phyloP scores from a whole-genome alignment of 2,888 invertebrate species.

The Trichopoda pennipes region DNA sequence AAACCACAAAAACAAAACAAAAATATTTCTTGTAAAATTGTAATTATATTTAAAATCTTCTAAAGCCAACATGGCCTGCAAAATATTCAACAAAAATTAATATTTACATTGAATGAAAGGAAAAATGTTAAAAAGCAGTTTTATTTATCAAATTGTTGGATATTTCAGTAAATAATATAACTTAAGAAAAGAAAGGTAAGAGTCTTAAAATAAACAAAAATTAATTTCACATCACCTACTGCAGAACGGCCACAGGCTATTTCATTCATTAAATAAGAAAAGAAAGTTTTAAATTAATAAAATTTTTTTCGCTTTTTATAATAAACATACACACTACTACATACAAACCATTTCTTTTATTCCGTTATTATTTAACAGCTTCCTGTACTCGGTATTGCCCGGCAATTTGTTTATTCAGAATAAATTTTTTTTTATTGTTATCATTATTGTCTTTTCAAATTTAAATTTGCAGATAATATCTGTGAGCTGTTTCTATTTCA shows the following conservation, averaged over 20 bases:
- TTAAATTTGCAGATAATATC: too few relatives aligned
- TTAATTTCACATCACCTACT: neutral
- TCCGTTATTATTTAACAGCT: too few relatives aligned
- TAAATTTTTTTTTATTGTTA: too few relatives aligned
- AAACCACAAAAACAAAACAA: slow-evolving; percentile 19
- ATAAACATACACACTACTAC: neutral
- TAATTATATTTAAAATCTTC: slow-evolving; percentile 4
- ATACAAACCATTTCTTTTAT: neutral
- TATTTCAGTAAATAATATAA: slow-evolving; percentile 4
- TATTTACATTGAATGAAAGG: neutral
- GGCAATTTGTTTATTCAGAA: too few relatives aligned
- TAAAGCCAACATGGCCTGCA: neutral
- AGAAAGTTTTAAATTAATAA: neutral
- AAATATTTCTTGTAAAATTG: neutral
- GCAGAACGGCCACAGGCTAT: neutral
- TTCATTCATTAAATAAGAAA: neutral
- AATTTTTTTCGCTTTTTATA: neutral
- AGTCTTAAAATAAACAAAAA: neutral
- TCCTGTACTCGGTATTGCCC: too few relatives aligned
- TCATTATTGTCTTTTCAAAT: too few relatives aligned
- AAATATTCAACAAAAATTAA: neutral
- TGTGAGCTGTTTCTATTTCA: too few relatives aligned
- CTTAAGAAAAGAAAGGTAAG: slow-evolving; percentile 9
- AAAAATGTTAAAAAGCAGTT: neutral
- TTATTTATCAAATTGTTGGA: slow-evolving; percentile 5